phyloP scores from a whole-genome alignment of 1,140 invertebrate genomes.

The Drosophila tsacasi region DNA sequence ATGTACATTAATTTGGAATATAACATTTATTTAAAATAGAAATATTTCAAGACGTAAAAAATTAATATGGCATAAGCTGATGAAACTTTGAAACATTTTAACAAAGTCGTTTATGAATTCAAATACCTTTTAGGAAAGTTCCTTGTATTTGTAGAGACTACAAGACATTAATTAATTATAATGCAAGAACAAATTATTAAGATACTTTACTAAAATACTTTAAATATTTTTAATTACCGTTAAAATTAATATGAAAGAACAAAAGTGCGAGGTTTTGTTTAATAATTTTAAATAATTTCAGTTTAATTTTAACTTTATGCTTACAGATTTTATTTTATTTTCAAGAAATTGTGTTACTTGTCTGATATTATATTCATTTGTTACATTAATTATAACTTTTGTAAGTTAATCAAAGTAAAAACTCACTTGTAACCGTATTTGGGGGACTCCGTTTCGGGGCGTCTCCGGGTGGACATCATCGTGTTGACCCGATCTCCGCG shows the following conservation, averaged over 20 bases:
- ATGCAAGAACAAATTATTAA: neutral
- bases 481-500: conserved; percentile 86
- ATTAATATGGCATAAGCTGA: neutral
- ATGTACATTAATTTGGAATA: neutral
- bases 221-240: neutral
- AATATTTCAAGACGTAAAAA: neutral
- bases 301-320: neutral
- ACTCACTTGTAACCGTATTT: conserved; percentile 84
- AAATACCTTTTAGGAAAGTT: conserved; percentile 7
- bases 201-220: neutral
- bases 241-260: neutral
- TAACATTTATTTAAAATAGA: too few species aligned
- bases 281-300: neutral
- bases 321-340: neutral
- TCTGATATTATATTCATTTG: neutral
- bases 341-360: neutral
- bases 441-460: conserved; percentile 81
- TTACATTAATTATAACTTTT: neutral
- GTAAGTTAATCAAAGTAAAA: neutral
- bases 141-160: conserved; percentile 4
- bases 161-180: neutral
- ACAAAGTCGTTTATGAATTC: too few species aligned
- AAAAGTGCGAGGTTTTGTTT: too few species aligned
- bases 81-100: neutral
- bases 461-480: conserved; percentile 78